phyloP scores from a whole-genome alignment of 64 coral and sea anemone species.

The Pocillopora verrucosa region DNA sequence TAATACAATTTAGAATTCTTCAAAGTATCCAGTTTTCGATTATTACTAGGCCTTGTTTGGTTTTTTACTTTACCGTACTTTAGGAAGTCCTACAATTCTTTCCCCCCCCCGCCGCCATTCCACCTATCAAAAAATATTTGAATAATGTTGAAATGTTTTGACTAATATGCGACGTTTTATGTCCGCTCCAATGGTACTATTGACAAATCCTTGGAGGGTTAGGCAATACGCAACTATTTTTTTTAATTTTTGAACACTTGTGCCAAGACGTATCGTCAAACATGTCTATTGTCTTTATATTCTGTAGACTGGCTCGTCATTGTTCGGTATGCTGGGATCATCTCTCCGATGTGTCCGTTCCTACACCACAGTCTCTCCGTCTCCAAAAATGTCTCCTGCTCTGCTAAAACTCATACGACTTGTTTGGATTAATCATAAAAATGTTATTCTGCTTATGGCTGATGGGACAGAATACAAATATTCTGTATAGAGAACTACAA shows the following conservation, averaged over 20 bases:
- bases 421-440: conserved; percentile 96
- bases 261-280: no score
- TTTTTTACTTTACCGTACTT: no score
- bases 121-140: no score
- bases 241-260: not conserved
- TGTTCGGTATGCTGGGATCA: conserved; percentile 93
- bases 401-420: conserved; percentile 83
- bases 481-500: conserved; percentile 41
- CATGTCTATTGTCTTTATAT: not conserved
- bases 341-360: conserved; percentile 82
- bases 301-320: conserved; percentile 77
- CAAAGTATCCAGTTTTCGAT: no score
- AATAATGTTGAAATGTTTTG: no score
- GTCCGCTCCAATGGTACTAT: no score
- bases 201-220: no score
- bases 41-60: no score
- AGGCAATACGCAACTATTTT: not conserved
- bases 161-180: no score
- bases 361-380: conserved; percentile 65
- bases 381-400: conserved; percentile 65
- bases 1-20: no score
- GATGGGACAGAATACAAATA: conserved; percentile 91
- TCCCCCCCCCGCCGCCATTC: no score
- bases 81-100: no score
- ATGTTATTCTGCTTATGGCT: conserved; percentile 88